These are phyloP conservation scores for Salvator merianae DNA, from an alignment of 2,113 vertebrate genomes.

Conservation along the genomic window DNA sequence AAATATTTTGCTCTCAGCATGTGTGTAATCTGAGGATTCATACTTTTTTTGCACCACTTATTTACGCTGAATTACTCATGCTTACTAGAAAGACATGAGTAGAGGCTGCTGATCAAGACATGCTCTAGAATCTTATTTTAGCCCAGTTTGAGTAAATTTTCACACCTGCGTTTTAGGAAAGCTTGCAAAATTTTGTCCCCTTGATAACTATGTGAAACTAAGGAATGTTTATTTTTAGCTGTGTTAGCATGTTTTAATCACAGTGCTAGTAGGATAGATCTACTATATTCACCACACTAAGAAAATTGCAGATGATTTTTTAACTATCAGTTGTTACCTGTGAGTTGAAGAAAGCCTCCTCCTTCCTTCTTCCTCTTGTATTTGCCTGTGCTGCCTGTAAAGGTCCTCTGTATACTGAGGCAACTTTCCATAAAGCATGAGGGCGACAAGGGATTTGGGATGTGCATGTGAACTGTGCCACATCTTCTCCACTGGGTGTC, in stretches of 20 bases:
- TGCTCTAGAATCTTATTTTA: slow-evolving; percentile 44
- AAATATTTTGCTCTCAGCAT: slow-evolving; percentile 26
- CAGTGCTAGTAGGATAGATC: background rate
- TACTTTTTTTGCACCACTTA: slow-evolving; percentile 28
- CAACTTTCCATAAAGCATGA: background rate
- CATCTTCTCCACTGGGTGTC: background rate
- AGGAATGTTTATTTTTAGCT: slow-evolving; percentile 38
- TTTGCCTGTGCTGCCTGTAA: background rate
- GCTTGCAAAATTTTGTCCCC: slow-evolving; percentile 47
- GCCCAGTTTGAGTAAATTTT: slow-evolving; percentile 47
- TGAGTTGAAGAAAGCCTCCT: no score
- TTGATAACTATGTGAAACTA: slow-evolving; percentile 38
- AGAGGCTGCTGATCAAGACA: slow-evolving; percentile 29
- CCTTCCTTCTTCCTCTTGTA: background rate
- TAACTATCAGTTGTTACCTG: slow-evolving; percentile 7
- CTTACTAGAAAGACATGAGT: slow-evolving; percentile 45
- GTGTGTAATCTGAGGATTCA: slow-evolving; percentile 7
- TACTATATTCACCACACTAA: slow-evolving; percentile 1
- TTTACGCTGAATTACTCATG: slow-evolving; percentile 30
- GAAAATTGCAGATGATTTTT: slow-evolving; percentile 17
- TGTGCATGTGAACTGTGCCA: background rate
- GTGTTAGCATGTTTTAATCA: slow-evolving; percentile 30
- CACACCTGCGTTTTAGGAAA: slow-evolving; percentile 61
- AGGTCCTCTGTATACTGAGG: background rate
- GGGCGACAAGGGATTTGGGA: background rate